These are phyloP conservation scores for Poeciliopsis turneri DNA, from an alignment of 2,797 vertebrate species.

Conservation along the genomic window DNA sequence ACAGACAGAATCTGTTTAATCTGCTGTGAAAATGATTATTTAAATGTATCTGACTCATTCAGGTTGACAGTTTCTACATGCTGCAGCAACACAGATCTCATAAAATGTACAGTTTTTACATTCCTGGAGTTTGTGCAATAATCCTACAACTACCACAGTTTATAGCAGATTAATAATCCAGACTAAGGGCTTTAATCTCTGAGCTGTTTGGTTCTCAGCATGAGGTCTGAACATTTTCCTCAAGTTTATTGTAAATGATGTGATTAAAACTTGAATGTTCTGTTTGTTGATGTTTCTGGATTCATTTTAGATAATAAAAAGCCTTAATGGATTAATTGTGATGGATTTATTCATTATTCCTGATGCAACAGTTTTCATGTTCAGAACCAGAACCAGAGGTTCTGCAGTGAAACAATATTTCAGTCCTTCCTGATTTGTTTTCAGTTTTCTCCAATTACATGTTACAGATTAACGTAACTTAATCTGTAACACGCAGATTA, in stretches of 20 bases:
- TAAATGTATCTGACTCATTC: neutral
- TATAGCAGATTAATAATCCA: conserved; percentile 2
- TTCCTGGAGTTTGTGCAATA: conserved; percentile 23
- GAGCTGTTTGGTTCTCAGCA: conserved; percentile 26
- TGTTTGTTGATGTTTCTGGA: conserved; percentile 22
- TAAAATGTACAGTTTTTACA: conserved; percentile 1
- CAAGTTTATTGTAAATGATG: conserved; percentile 6
- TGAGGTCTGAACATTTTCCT: conserved; percentile 29
- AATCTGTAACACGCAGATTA: too few relatives aligned
- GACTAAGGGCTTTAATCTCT: conserved; percentile 28
- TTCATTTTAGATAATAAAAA: conserved; percentile 20
- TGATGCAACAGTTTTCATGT: neutral
- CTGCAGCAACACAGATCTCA: neutral
- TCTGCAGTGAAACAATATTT: neutral
- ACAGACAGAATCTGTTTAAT: neutral
- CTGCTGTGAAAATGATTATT: conserved; percentile 10
- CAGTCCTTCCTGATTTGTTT: neutral
- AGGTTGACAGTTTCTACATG: neutral
- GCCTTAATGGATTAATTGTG: neutral
- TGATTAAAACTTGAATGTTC: conserved; percentile 38
- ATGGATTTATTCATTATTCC: neutral
- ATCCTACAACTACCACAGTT: neutral
- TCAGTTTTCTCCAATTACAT: neutral
- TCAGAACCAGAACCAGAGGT: neutral
- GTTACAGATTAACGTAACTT: neutral